Conservation (phyloP, 2,797 vertebrate species). For the Tolypeutes matacus region DNA sequence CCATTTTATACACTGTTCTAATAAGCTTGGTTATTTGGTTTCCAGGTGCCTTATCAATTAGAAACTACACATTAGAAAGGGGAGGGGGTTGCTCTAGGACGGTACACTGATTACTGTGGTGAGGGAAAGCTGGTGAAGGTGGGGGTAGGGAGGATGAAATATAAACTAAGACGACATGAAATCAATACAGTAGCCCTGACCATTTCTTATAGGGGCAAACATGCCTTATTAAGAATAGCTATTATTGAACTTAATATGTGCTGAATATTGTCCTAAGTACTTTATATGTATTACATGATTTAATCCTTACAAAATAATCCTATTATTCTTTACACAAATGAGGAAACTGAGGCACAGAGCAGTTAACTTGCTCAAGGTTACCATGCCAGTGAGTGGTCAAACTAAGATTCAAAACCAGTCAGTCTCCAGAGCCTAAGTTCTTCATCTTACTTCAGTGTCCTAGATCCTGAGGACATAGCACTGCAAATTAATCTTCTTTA, state of each 20-base stretch:
- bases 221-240: neutral
- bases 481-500: neutral
- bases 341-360: too few species aligned
- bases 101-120: neutral
- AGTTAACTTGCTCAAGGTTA: conserved; percentile 29
- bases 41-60: neutral
- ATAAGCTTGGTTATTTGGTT: neutral
- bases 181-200: neutral
- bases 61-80: neutral
- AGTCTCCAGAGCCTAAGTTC: neutral
- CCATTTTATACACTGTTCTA: neutral
- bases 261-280: neutral
- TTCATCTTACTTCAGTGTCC: neutral
- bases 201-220: neutral
- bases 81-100: neutral
- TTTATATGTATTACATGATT: neutral
- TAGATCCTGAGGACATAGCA: neutral
- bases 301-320: neutral
- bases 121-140: neutral
- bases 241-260: neutral
- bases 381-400: neutral
- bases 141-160: neutral
- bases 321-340: neutral
- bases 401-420: neutral
- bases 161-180: neutral